phyloP scores from a whole-genome alignment of 2,113 vertebrate genomes.

The Leucosticte australis region DNA sequence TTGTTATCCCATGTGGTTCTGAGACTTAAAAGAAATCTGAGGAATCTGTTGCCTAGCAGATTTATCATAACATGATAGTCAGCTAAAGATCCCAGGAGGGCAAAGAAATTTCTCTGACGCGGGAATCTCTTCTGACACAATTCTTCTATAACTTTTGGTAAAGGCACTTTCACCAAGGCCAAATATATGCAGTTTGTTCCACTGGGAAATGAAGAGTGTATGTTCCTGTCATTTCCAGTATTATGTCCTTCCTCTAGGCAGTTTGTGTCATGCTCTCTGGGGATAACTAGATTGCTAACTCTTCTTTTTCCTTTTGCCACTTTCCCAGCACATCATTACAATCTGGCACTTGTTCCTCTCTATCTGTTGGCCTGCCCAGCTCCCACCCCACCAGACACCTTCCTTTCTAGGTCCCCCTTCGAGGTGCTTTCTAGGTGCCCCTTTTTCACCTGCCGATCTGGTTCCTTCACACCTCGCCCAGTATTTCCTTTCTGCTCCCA shows the following conservation, averaged over 20 bases:
- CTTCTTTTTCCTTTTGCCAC: neutral
- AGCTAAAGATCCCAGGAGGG: neutral
- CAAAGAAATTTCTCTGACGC: accelerated
- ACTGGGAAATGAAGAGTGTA: neutral
- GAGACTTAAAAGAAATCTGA: neutral
- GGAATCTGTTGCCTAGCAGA: neutral
- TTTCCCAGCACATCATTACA: neutral
- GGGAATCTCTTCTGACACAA: neutral
- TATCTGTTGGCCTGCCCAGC: neutral
- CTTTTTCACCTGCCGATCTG: neutral
- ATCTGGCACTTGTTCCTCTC: neutral
- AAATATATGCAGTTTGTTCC: neutral
- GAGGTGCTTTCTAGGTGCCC: too few relatives aligned
- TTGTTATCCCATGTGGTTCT: neutral
- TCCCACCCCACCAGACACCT: neutral
- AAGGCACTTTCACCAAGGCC: neutral
- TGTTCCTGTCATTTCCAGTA: neutral
- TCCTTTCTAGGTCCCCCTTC: too few relatives aligned
- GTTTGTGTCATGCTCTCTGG: neutral
- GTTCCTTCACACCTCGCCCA: neutral
- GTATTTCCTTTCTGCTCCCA: neutral
- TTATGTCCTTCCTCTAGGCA: neutral
- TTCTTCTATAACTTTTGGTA: neutral
- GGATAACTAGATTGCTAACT: neutral
- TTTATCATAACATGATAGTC: neutral